phyloP scores from a whole-genome alignment of 2,113 vertebrate genomes.

The Cyprinus carpio region DNA sequence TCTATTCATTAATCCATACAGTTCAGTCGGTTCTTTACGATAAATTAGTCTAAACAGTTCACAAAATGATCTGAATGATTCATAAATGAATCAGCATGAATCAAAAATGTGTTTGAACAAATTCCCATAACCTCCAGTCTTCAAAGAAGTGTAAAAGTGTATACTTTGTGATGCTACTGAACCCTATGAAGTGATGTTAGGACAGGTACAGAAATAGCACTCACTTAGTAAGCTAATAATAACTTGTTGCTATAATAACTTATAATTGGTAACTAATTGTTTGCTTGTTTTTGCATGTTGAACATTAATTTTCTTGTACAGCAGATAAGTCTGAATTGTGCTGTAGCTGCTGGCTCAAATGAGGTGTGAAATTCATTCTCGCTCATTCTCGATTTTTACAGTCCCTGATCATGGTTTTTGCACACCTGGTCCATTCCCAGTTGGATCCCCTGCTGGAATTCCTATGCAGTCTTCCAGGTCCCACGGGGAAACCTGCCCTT shows the following conservation, averaged over 20 bases:
- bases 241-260: neutral
- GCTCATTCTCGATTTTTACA: constrained; percentile 61
- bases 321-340: neutral
- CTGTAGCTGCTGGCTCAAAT: neutral
- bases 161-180: no score
- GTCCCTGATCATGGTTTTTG: constrained; percentile 99
- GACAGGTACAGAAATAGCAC: neutral
- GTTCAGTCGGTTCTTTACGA: neutral
- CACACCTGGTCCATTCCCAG: constrained; percentile 96
- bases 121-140: neutral
- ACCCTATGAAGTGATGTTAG: neutral
- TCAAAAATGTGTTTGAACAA: neutral
- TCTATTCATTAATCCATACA: neutral
- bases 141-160: neutral
- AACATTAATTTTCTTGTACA: neutral
- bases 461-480: constrained; percentile 92
- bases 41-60: neutral
- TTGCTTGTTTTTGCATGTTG: neutral
- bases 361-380: neutral
- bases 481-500: constrained; percentile 93
- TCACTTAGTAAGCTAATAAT: neutral
- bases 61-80: neutral
- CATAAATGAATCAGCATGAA: neutral
- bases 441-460: constrained; percentile 95
- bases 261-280: neutral